Evolutionary conservation across 2,113 vertebrate genomes (phyloP), one percentile per base, ranked within the genome.

Genomic region (Atractosteus spatula): DNA sequence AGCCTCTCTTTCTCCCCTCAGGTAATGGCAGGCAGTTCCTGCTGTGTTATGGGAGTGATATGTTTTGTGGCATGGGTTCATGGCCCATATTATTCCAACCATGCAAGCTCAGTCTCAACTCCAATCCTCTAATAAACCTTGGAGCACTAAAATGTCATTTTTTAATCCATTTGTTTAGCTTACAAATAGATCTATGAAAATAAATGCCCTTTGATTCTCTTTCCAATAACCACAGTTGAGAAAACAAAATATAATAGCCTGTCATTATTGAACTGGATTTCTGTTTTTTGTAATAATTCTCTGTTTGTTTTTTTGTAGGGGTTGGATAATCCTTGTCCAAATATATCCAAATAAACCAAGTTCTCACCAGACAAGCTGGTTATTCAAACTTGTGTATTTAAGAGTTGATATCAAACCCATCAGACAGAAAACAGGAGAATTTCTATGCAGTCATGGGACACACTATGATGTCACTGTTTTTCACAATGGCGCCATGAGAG

Each of bases 231-330:
- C 62, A 12, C 62, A 65, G 41, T 65, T 11, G 29, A 65, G 10
- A 59, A 65, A 65, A 65, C 62, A 65, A 7, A 65, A 65, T 29
- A 17, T 65, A 65, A 65, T 8, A 43, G 62, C 29, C 62, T 41
- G 8, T 65, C 8, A 41, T 29, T 65, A 65, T 65, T 65, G 14
- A 13, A 59, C 57, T 14, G 57, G 57, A 11, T 8, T 2, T 16
- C n/a, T 59, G 5, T 59, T 59, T 59, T 59, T 59, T 59, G 5
- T 13, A 59, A 16, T n/a, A 59, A 59, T 16, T 11, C 14, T 12
- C 56, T 12, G 57, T 59, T 59, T 59, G 14, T 59, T 59, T 59
- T 59, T 13, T 6, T 59, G 57, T 13, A 59, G 3, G 1, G 4
- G 12, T 13, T 59, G 57, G 11, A 59, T 59, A 59, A 16, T 6